These are phyloP conservation scores for Argopecten irradians DNA, from an alignment of 1,140 invertebrate genomes.

Conservation along the genomic window DNA sequence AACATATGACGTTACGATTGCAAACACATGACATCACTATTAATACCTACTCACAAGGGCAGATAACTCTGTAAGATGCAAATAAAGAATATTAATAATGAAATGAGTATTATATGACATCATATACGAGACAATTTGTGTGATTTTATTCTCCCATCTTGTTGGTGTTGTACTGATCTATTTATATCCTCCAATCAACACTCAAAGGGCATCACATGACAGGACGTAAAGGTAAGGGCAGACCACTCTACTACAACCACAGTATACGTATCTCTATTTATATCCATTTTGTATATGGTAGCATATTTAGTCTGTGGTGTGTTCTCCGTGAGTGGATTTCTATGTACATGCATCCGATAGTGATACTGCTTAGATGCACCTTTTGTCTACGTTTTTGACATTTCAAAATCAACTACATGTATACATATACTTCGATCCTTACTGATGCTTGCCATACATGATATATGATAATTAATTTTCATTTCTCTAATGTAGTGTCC, in stretches of 20 bases:
- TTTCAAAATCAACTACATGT: background rate
- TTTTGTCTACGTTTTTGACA: background rate
- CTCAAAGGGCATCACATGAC: background rate
- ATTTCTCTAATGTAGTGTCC: background rate
- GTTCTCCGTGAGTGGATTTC: background rate
- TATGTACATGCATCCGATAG: background rate
- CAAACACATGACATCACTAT: no score
- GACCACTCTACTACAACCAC: background rate
- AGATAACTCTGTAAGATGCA: no score
- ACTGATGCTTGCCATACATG: background rate
- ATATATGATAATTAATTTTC: no score
- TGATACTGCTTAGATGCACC: background rate
- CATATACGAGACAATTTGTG: background rate
- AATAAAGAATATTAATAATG: no score
- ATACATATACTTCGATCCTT: background rate
- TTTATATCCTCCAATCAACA: conserved; percentile 6
- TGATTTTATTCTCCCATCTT: conserved; percentile 22
- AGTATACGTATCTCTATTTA: background rate
- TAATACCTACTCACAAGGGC: no score
- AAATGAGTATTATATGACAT: background rate
- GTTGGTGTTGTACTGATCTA: conserved; percentile 15
- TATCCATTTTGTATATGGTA: no score
- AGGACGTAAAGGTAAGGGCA: conserved; percentile 14
- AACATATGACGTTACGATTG: no score
- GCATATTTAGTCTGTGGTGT: conserved; percentile 15